Conservation (phyloP, 2,113 vertebrate genomes). For the Dromaius novaehollandiae region DNA sequence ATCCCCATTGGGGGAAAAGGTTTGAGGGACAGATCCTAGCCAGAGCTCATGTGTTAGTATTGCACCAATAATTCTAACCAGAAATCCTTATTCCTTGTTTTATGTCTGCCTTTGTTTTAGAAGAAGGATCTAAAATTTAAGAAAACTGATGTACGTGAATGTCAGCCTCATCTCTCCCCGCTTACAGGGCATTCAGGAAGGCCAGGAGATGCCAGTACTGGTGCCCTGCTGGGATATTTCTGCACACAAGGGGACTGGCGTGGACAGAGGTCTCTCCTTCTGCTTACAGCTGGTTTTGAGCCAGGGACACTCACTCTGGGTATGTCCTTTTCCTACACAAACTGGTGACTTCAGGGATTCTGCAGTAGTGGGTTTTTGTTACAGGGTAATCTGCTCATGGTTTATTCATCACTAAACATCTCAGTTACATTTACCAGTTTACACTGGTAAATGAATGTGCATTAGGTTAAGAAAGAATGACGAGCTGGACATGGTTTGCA, state of each 20-base stretch:
- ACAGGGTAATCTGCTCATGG: no score
- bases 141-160: not conserved
- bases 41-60: conserved; percentile 41
- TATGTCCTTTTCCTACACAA: no score
- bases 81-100: conserved; percentile 37
- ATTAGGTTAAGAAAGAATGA: not conserved
- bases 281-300: not conserved
- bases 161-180: no score
- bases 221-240: not conserved
- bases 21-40: conserved; percentile 57
- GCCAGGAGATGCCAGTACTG: no score
- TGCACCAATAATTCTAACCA: conserved; percentile 28
- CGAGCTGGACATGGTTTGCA: not conserved
- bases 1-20: conserved; percentile 55
- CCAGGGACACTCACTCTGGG: not conserved
- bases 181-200: not conserved
- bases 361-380: not conserved
- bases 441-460: not conserved
- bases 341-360: not conserved
- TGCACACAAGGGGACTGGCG: no score
- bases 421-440: no score
- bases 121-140: not conserved
- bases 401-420: not conserved
- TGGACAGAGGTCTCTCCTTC: not conserved
- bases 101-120: not conserved